These are phyloP conservation scores for Hystrix cristata DNA, from an alignment of 2,113 vertebrate genomes.

Conservation along the genomic window DNA sequence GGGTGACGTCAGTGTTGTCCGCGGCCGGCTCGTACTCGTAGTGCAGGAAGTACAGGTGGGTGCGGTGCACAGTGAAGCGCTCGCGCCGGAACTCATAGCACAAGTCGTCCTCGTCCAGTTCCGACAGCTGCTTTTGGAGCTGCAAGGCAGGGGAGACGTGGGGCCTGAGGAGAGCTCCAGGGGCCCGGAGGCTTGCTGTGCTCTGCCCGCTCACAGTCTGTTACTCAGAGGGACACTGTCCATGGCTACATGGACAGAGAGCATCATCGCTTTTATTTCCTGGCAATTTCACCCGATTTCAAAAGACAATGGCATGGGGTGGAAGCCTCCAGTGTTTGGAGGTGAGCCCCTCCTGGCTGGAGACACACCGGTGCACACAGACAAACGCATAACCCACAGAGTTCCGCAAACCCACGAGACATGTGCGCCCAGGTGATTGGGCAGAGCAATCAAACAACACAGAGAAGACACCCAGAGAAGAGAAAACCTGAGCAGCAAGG, in stretches of 20 bases:
- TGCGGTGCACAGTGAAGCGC: constrained; percentile 97
- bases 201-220: accelerated
- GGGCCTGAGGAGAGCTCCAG: accelerated
- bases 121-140: constrained; percentile 98
- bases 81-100: constrained; percentile 99
- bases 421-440: not conserved
- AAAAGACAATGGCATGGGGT: not conserved
- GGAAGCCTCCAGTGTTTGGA: accelerated
- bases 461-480: not conserved
- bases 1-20: constrained; percentile 95
- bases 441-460: not conserved
- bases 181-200: not conserved
- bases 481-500: accelerated
- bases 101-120: constrained; percentile 97
- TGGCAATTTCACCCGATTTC: not conserved
- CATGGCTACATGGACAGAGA: accelerated
- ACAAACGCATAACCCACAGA: not conserved
- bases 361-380: not conserved
- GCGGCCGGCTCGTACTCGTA: constrained; percentile 93
- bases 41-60: constrained; percentile 98
- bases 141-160: constrained; percentile 78
- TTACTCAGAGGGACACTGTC: accelerated
- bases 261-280: not conserved
- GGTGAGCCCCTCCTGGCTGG: not conserved
- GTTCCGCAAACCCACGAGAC: not conserved